phyloP scores from a whole-genome alignment of 1,140 invertebrate genomes.

The Gonioctena quinquepunctata region DNA sequence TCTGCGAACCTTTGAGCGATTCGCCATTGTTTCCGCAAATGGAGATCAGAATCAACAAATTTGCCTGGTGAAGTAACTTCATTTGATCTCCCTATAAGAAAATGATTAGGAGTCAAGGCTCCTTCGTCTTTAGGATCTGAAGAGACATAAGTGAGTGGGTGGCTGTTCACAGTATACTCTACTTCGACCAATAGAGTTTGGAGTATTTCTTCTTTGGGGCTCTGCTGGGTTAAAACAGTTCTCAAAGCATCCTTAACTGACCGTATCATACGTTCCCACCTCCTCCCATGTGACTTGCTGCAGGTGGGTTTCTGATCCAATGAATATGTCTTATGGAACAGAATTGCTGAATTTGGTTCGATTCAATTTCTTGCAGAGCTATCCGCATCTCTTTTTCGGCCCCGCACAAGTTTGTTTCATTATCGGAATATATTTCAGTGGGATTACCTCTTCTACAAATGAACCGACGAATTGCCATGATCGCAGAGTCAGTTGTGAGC shows the following conservation, averaged over 20 bases:
- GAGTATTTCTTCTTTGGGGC: not conserved
- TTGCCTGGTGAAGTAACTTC: not conserved
- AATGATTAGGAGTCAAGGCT: not conserved
- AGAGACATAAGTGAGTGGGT: not conserved
- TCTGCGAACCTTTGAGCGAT: not conserved
- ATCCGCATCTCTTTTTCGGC: slow-evolving; percentile 7
- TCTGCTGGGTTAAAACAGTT: not conserved
- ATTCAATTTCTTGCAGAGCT: slow-evolving; percentile 20
- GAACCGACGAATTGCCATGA: slow-evolving; percentile 47
- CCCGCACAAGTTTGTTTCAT: not conserved
- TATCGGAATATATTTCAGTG: slow-evolving; percentile 36
- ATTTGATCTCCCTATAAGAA: not conserved
- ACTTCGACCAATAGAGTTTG: not conserved
- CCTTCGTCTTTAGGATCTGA: not conserved
- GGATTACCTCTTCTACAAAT: slow-evolving; percentile 39
- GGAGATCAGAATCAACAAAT: not conserved
- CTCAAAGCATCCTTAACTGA: not conserved
- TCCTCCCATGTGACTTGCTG: not conserved
- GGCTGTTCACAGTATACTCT: not conserved
- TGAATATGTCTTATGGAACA: no score
- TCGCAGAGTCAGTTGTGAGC: slow-evolving; percentile 42
- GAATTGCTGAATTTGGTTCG: not conserved
- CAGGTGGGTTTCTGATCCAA: no score
- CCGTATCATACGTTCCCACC: not conserved
- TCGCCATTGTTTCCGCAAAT: not conserved